Conservation (phyloP, 2,888 invertebrate genomes). For the Leucozona laternaria region DNA sequence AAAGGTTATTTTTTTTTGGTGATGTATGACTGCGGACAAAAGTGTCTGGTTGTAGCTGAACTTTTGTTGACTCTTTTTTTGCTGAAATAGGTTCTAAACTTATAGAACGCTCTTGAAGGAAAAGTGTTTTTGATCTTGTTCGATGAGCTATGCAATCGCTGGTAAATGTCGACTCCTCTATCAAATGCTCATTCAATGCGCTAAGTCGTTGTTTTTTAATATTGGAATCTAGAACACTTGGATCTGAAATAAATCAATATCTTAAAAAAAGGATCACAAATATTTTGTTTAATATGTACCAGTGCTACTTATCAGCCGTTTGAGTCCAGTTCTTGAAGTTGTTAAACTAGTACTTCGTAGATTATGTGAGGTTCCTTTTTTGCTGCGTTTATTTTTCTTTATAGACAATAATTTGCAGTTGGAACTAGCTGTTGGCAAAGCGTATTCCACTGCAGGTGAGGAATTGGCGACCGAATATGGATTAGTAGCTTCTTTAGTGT, state of each 20-base stretch:
- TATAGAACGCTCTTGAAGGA: slow-evolving; percentile 76
- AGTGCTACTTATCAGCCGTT: slow-evolving; percentile 24
- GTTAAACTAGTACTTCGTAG: slow-evolving; percentile 27
- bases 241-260: slow-evolving; percentile 72
- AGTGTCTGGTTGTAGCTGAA: slow-evolving; percentile 38
- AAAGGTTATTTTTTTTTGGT: slow-evolving; percentile 78
- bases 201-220: slow-evolving; percentile 80
- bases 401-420: slow-evolving; percentile 70
- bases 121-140: slow-evolving; percentile 82
- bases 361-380: slow-evolving; percentile 36
- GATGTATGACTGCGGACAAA: slow-evolving; percentile 30
- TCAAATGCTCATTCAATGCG: not conserved
- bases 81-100: not conserved
- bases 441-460: not conserved
- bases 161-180: not conserved
- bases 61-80: not conserved
- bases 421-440: slow-evolving; percentile 39
- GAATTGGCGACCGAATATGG: slow-evolving; percentile 46
- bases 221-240: slow-evolving; percentile 78
- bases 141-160: slow-evolving; percentile 82
- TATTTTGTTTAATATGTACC: slow-evolving; percentile 52
- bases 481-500: slow-evolving; percentile 74
- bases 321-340: slow-evolving; percentile 22
- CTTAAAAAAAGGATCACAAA: not conserved
- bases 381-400: slow-evolving; percentile 43